Conservation (phyloP, 1,140 invertebrate species). For the Meloidogyne exigua region DNA sequence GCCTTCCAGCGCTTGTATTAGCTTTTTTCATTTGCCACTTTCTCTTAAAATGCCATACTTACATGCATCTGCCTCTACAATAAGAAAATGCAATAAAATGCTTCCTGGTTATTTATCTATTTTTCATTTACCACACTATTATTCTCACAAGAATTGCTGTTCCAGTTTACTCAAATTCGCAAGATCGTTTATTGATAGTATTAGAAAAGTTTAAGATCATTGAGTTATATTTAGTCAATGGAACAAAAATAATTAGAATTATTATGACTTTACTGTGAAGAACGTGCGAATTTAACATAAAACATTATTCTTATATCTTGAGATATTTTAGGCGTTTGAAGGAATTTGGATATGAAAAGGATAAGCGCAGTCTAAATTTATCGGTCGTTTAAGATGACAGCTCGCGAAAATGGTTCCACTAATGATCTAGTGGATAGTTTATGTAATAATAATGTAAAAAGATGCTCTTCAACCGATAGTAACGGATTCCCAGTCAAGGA, state of each 20-base stretch:
- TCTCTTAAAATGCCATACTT: not conserved
- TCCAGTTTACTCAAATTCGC: too few relatives aligned
- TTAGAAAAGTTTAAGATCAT: too few relatives aligned
- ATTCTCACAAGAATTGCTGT: too few relatives aligned
- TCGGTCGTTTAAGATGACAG: not conserved
- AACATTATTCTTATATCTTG: too few relatives aligned
- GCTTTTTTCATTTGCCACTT: not conserved
- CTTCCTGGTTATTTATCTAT: too few relatives aligned
- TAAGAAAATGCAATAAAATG: too few relatives aligned
- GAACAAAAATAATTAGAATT: too few relatives aligned
- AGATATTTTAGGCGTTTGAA: not conserved
- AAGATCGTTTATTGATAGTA: too few relatives aligned
- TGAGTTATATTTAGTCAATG: too few relatives aligned
- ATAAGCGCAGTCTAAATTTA: not conserved
- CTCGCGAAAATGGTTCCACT: conserved; percentile 15
- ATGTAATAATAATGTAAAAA: conserved; percentile 47
- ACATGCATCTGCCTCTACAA: not conserved
- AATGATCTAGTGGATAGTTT: not conserved
- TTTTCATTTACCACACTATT: too few relatives aligned
- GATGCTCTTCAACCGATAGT: conserved; percentile 54
- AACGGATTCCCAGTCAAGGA: conserved; percentile 64
- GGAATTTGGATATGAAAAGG: not conserved
- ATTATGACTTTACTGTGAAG: too few relatives aligned
- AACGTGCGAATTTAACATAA: too few relatives aligned
- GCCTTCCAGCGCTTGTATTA: not conserved